A percentile compares a stretch with the other conserved stretches of the same genome.
phyloP scores from a whole-genome alignment of 2,888 invertebrate genomes.

The Brachyptera risi region DNA sequence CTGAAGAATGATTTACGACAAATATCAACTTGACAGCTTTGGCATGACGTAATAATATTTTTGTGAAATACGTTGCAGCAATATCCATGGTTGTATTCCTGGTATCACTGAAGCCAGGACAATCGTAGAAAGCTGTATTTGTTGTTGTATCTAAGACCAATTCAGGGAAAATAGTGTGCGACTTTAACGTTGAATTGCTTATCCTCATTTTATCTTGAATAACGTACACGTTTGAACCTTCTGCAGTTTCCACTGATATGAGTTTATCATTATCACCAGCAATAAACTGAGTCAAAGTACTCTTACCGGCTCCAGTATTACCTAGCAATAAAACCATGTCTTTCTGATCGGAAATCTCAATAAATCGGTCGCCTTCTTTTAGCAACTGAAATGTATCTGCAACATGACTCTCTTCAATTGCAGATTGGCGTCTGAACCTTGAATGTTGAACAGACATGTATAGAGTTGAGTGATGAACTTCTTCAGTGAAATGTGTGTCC shows the following conservation, averaged over 20 bases:
- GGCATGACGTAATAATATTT: conserved; percentile 36
- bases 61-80: conserved; percentile 38
- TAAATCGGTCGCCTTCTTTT: too few species aligned
- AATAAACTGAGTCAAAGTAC: conserved; percentile 27
- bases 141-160: conserved; percentile 18
- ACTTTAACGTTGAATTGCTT: background rate
- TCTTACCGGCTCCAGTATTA: conserved; percentile 30
- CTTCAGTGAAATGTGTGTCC: too few species aligned
- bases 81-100: conserved; percentile 37
- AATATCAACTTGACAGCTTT: conserved; percentile 37
- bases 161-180: background rate
- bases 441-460: too few species aligned
- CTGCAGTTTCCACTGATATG: conserved; percentile 16
- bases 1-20: conserved; percentile 36
- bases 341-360: background rate
- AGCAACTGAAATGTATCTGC: too few species aligned
- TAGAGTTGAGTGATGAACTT: too few species aligned
- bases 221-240: conserved; percentile 20
- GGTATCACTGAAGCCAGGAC: conserved; percentile 33
- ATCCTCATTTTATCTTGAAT: background rate
- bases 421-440: too few species aligned
- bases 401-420: too few species aligned
- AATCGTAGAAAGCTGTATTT: conserved; percentile 28
- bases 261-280: conserved; percentile 25
- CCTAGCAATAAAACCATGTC: conserved; percentile 26